Evolutionary conservation across 2,113 vertebrate species (phyloP).

Genomic region (Scophthalmus maximus): DNA sequence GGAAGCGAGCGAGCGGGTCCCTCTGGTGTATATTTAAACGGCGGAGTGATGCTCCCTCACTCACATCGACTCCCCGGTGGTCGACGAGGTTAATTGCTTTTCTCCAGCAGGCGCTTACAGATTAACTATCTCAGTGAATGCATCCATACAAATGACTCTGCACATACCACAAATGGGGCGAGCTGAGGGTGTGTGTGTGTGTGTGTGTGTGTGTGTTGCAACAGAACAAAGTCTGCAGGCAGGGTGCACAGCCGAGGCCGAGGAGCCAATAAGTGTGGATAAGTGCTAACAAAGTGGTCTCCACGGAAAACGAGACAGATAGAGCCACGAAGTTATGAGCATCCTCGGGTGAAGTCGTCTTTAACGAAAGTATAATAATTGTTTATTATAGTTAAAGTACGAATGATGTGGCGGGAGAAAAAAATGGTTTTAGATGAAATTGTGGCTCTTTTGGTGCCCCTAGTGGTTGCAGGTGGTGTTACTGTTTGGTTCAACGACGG

Average conservation of each 20-base stretch:
- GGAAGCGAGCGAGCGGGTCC: slow-evolving; percentile 35
- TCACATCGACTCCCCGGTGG: slow-evolving; percentile 64
- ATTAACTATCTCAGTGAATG: slow-evolving; percentile 69
- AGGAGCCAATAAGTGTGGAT: slow-evolving; percentile 41
- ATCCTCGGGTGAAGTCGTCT: neutral
- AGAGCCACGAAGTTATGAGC: neutral
- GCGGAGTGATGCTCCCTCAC: slow-evolving; percentile 46
- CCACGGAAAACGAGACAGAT: slow-evolving; percentile 3
- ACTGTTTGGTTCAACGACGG: too few relatives aligned
- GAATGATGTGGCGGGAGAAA: neutral
- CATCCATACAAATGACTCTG: slow-evolving; percentile 73
- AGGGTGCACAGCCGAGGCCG: slow-evolving; percentile 21
- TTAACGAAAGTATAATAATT: neutral
- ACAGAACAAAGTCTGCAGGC: slow-evolving; percentile 7
- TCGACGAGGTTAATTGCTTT: slow-evolving; percentile 75
- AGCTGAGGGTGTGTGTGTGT: slow-evolving; percentile 29
- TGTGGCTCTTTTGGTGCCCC: too few relatives aligned
- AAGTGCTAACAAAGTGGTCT: slow-evolving; percentile 1
- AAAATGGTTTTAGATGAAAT: too few relatives aligned
- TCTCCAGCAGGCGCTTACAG: slow-evolving; percentile 64
- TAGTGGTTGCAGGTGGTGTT: too few relatives aligned
- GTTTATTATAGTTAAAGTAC: neutral
- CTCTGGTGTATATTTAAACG: slow-evolving; percentile 67
- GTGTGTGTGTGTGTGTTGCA: slow-evolving; percentile 14
- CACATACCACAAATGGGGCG: slow-evolving; percentile 42